Conservation (phyloP, 2,888 invertebrate genomes). For the Cotesia congregata region DNA sequence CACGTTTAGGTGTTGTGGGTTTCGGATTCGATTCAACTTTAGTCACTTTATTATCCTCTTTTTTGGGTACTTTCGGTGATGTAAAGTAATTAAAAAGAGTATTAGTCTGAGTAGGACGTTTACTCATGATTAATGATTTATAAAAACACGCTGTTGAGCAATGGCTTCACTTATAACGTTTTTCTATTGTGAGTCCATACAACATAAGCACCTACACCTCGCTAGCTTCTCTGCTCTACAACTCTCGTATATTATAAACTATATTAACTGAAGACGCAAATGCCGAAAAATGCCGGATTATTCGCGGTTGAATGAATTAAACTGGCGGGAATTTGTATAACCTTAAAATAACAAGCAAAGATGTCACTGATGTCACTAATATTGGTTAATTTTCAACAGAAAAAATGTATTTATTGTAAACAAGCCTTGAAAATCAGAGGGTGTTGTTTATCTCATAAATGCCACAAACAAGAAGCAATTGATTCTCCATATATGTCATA, state of each 20-base stretch:
- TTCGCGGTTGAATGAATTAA: not conserved
- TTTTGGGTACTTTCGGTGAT: not conserved
- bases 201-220: too few species aligned
- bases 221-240: too few species aligned
- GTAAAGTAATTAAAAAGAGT: constrained; percentile 6
- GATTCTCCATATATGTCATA: not conserved
- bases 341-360: not conserved
- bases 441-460: not conserved
- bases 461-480: not conserved
- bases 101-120: constrained; percentile 1
- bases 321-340: not conserved
- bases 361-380: not conserved
- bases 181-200: not conserved
- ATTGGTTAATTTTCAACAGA: not conserved
- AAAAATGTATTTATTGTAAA: not conserved
- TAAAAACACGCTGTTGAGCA: not conserved
- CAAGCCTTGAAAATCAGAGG: not conserved
- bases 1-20: constrained; percentile 45
- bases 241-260: not conserved
- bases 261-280: not conserved
- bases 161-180: not conserved
- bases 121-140: constrained; percentile 4
- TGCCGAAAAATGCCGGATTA: not conserved
- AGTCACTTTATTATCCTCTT: constrained; percentile 10
- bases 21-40: constrained; percentile 39